phyloP scores from a whole-genome alignment of 2,113 vertebrate species.

The Tachycineta bicolor region DNA sequence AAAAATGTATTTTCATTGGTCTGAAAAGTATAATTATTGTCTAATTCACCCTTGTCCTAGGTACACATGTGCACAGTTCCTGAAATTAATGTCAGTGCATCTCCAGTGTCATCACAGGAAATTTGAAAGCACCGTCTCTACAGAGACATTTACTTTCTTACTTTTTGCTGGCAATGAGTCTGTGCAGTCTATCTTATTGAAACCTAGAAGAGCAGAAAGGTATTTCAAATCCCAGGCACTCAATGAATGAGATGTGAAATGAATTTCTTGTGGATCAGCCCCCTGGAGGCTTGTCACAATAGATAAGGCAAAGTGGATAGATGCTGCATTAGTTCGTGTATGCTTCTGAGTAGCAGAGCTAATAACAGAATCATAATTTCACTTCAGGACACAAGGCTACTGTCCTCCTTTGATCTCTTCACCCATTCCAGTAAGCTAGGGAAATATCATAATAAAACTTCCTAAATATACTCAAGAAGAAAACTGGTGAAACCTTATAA shows the following conservation, averaged over 20 bases:
- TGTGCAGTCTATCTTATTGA: conserved; percentile 52
- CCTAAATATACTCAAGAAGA: neutral
- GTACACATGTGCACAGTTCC: neutral
- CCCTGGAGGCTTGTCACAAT: conserved; percentile 76
- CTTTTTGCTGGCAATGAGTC: conserved; percentile 55
- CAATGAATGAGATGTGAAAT: conserved; percentile 75
- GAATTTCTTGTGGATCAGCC: conserved; percentile 65
- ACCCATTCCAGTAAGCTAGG: conserved; percentile 10
- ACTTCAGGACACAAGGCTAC: conserved; percentile 63
- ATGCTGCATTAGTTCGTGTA: conserved; percentile 61
- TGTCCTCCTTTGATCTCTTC: conserved; percentile 69
- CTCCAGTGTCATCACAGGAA: neutral
- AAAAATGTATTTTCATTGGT: neutral
- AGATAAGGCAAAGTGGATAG: conserved; percentile 73
- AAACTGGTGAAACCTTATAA: neutral
- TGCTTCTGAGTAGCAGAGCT: conserved; percentile 65
- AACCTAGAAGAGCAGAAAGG: conserved; percentile 69
- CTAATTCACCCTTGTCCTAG: neutral
- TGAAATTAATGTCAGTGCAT: neutral
- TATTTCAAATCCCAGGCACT: conserved; percentile 70
- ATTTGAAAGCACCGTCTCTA: neutral
- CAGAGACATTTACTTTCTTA: conserved; percentile 42
- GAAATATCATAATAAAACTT: conserved; percentile 26
- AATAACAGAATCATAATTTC: conserved; percentile 76
- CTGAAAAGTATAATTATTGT: neutral